A percentile compares a stretch with the other conserved stretches of the same genome.
Conservation (phyloP, 1,140 invertebrate species). For the Octopus sinensis region DNA sequence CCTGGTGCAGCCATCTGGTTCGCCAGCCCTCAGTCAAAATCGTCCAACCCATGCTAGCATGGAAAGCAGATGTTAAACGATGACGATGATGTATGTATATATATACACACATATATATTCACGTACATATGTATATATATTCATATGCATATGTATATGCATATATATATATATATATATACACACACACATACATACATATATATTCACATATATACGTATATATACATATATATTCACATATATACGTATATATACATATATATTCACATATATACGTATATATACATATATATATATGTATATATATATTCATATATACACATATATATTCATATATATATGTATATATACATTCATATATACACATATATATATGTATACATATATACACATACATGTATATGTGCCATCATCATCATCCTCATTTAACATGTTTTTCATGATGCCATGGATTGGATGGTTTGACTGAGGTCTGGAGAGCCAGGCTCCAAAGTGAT, state of each 20-base stretch:
- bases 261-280: slow-evolving; percentile 26
- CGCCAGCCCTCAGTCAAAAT: too few relatives aligned
- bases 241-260: slow-evolving; percentile 12
- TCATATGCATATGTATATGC: not conserved
- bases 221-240: not conserved
- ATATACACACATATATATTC: not conserved
- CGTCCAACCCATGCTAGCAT: too few relatives aligned
- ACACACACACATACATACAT: not conserved
- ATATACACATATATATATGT: slow-evolving; percentile 22
- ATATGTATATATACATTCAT: not conserved
- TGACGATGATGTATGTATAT: too few relatives aligned
- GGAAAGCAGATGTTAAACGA: too few relatives aligned
- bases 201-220: not conserved
- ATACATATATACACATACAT: not conserved
- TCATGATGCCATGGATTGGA: too few relatives aligned
- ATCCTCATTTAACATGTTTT: too few relatives aligned
- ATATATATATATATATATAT: slow-evolving; percentile 6
- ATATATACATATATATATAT: slow-evolving; percentile 30
- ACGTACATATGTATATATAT: not conserved
- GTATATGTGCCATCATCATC: not conserved
- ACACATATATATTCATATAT: not conserved
- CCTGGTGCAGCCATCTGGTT: too few relatives aligned
- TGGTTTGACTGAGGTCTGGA: too few relatives aligned
- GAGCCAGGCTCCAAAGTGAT: too few relatives aligned
- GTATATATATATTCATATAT: not conserved